phyloP scores from a whole-genome alignment of 1,140 invertebrate genomes.

The Chironomus tepperi region DNA sequence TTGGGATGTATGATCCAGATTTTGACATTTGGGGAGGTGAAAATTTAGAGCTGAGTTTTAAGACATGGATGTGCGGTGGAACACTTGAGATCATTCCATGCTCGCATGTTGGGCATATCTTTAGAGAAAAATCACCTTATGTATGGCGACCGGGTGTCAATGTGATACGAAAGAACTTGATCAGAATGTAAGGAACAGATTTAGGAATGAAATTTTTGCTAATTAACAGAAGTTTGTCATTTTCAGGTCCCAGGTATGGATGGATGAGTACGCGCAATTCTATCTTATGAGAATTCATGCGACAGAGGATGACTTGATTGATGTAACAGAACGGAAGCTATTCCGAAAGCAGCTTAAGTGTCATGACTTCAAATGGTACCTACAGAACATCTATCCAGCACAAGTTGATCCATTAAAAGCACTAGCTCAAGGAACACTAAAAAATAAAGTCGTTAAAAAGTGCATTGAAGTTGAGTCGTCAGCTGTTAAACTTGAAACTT shows the following conservation, averaged over 20 bases:
- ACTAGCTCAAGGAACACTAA: background rate
- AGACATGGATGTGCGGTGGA: constrained; percentile 70
- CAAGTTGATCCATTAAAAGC: background rate
- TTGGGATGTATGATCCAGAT: constrained; percentile 97
- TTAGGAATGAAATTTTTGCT: too few species aligned
- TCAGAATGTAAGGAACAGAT: background rate
- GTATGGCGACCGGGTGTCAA: background rate
- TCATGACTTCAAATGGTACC: constrained; percentile 94
- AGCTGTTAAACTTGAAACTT: background rate
- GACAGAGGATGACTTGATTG: constrained; percentile 57
- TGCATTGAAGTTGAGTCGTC: background rate
- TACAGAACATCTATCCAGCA: constrained; percentile 59
- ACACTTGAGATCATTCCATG: constrained; percentile 70
- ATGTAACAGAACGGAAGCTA: constrained; percentile 76
- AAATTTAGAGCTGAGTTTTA: constrained; percentile 94
- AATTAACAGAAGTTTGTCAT: too few species aligned
- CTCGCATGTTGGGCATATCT: constrained; percentile 76
- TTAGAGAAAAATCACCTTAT: constrained; percentile 68
- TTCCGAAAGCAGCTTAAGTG: constrained; percentile 70
- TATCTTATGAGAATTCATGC: constrained; percentile 69
- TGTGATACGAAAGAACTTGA: background rate
- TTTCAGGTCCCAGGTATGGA: constrained; percentile 81
- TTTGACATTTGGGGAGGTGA: constrained; percentile 82
- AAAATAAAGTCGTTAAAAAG: background rate
- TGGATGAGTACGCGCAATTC: constrained; percentile 91